phyloP scores from a whole-genome alignment of 2,888 invertebrate genomes.

The Acanthopleura granulata region DNA sequence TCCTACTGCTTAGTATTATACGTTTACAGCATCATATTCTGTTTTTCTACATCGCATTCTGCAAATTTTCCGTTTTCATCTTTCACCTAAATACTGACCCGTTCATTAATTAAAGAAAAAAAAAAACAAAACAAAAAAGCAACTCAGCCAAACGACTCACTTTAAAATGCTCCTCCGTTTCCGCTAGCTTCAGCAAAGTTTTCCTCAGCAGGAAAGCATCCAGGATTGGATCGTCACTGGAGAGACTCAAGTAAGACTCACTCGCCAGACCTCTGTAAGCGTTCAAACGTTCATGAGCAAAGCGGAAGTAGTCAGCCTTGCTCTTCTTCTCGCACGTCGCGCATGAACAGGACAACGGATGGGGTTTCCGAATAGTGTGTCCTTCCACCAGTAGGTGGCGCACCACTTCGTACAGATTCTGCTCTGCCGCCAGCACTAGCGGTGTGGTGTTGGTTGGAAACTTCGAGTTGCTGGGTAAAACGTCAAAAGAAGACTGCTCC shows the following conservation, averaged over 20 bases:
- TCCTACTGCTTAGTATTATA: too few relatives aligned
- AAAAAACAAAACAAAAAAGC: too few relatives aligned
- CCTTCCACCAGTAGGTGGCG: background rate
- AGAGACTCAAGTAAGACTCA: slow-evolving; percentile 38
- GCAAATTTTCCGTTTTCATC: too few relatives aligned
- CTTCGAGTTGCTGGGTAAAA: background rate
- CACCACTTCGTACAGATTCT: slow-evolving; percentile 17
- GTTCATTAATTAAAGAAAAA: too few relatives aligned
- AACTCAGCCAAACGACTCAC: slow-evolving; percentile 18
- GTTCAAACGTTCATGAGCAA: slow-evolving; percentile 30
- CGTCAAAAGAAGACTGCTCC: background rate
- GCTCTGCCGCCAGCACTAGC: slow-evolving; percentile 1
- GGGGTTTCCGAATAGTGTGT: background rate
- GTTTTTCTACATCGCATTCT: too few relatives aligned
- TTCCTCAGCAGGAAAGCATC: slow-evolving; percentile 37
- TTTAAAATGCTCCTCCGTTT: slow-evolving; percentile 45
- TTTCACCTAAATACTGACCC: too few relatives aligned
- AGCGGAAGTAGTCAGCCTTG: slow-evolving; percentile 12
- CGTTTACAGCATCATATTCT: too few relatives aligned
- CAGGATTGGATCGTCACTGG: slow-evolving; percentile 36
- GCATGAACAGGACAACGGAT: background rate
- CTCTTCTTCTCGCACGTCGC: background rate
- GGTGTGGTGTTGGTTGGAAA: slow-evolving; percentile 14
- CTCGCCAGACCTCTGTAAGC: slow-evolving; percentile 38
- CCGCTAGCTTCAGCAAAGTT: slow-evolving; percentile 30